Percentiles rank a stretch among this genome's conserved stretches.
Conservation (phyloP, 2,888 invertebrate species). For the Gari tellinella region DNA sequence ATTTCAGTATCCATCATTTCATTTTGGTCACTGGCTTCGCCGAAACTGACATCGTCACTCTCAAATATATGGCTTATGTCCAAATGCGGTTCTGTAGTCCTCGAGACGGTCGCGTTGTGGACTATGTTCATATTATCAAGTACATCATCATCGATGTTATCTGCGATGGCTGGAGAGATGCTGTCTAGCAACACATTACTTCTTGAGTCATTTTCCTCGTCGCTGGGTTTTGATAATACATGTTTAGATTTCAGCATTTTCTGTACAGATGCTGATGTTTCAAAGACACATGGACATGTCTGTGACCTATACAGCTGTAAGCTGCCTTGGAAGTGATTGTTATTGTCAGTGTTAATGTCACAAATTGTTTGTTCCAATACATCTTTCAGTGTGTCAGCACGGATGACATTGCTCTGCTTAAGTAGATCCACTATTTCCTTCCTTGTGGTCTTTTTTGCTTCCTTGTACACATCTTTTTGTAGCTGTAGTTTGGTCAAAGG, state of each 20-base stretch:
- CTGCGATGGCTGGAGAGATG: too few species aligned
- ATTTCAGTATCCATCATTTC: too few species aligned
- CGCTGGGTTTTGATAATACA: neutral
- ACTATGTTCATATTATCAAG: too few species aligned
- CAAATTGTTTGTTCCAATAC: neutral
- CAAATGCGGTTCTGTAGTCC: too few species aligned
- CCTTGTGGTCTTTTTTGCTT: constrained; percentile 14
- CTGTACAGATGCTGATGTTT: neutral
- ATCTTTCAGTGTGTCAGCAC: neutral
- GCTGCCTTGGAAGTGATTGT: neutral
- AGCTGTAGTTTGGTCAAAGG: constrained; percentile 26
- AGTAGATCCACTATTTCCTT: constrained; percentile 1
- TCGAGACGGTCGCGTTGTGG: too few species aligned
- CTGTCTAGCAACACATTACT: too few species aligned
- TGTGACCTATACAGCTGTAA: neutral
- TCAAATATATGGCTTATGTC: too few species aligned
- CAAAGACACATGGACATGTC: neutral
- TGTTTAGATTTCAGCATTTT: too few species aligned
- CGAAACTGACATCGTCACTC: too few species aligned
- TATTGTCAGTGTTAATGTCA: neutral
- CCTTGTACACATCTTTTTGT: constrained; percentile 30
- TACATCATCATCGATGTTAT: too few species aligned
- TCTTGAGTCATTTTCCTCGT: too few species aligned
- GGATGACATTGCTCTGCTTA: neutral
- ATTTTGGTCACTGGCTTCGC: too few species aligned